Evolutionary conservation across 2,113 vertebrate species (phyloP), one percentile per base, ranked within the genome.

Genomic region (Caranx ignobilis): DNA sequence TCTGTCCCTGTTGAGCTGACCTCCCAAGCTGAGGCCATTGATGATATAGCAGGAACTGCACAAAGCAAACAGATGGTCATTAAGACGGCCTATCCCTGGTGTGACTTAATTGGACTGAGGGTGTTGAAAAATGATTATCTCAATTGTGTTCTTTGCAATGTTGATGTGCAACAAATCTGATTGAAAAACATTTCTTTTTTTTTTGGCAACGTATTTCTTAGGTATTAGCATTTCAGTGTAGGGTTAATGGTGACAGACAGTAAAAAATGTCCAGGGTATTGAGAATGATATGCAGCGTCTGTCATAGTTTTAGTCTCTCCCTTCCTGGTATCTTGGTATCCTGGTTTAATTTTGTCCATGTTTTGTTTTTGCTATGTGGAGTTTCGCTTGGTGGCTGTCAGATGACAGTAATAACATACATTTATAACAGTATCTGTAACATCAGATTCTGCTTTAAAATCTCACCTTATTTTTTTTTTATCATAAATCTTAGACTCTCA

Each of bases 61-160:
- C 52, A 45, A 32, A 57, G 26, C 55, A 57, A 64, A 47, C 76
- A 70, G 71, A 50, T 69, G 56, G 56, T 62, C 12, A 57, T 65
- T 21, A 56, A 11, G 52, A 11, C 8, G 9, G 9, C 12, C 52
- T 54, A 21, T 54, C 11, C 19, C n/a, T 11, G n/a, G 19, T 54
- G 50, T 21, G 50, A 52, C 47, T 19, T 19, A 48, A 19, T 21
- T n/a, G 9, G 50, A 52, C 52, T n/a, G 52, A 54, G 9, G 52
- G 52, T 12, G 21, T 31, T 56, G 54, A 56, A 56, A 56, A 56
- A 56, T 31, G 26, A 6, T 6, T 6, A 31, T 56, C 54, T 56
- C 26, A 56, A 21, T 13, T 26, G 5, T 52, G n/a, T 54, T 56
- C 11, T 31, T 31, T 56, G 54, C 11, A 31, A 6, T 31, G 2